Conservation (phyloP, 2,113 vertebrate species). For the Macrotis lagotis region DNA sequence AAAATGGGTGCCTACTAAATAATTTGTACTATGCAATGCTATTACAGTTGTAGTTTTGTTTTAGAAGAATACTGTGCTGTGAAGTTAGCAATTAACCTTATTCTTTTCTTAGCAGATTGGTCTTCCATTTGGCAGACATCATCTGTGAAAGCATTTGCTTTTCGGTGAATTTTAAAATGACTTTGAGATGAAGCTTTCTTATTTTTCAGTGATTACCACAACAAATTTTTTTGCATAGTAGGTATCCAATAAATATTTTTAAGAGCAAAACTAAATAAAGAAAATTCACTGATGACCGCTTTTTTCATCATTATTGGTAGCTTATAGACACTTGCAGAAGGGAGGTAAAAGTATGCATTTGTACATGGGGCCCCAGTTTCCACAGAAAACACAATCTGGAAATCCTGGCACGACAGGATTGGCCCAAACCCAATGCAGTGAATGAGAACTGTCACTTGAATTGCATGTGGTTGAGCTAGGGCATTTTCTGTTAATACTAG, state of each 20-base stretch:
- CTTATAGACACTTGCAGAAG: not conserved
- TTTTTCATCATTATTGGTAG: not conserved
- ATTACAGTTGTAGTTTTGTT: slow-evolving; percentile 2
- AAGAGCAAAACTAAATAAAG: not conserved
- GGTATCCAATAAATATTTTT: not conserved
- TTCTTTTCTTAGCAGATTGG: slow-evolving; percentile 38
- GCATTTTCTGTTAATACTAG: not conserved
- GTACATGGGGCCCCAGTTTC: not conserved
- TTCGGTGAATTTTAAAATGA: slow-evolving; percentile 51
- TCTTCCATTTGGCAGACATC: slow-evolving; percentile 41
- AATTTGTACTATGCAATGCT: slow-evolving; percentile 29
- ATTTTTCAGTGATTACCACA: not conserved
- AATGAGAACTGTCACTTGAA: not conserved
- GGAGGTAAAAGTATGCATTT: not conserved
- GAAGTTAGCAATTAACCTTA: slow-evolving; percentile 14
- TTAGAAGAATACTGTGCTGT: not conserved
- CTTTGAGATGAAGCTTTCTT: slow-evolving; percentile 46
- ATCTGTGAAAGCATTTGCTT: slow-evolving; percentile 39
- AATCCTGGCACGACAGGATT: not conserved
- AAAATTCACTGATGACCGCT: not conserved
- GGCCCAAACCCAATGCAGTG: not conserved
- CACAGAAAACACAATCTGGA: not conserved
- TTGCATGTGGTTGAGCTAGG: not conserved
- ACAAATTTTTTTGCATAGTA: not conserved
- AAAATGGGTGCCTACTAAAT: slow-evolving; percentile 8